Base-by-base conservation (phyloP, 2,888 invertebrate genomes). In the Caradrina kadenii region DNA sequence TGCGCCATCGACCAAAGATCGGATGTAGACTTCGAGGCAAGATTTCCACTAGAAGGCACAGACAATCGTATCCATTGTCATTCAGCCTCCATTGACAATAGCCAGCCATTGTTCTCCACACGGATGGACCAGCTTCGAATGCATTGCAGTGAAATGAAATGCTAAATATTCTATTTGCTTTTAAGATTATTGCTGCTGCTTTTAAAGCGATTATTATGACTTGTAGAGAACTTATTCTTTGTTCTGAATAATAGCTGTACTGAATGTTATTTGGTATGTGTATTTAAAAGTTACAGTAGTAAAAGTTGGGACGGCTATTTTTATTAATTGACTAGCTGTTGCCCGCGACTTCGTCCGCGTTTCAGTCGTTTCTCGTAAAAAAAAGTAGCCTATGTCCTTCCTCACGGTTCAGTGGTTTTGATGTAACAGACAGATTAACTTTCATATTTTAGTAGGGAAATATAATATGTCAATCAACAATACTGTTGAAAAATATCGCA, bases 21-120 rank as follows among this genome's bases (percentile, higher is more conserved):
- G 15, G 76, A 69, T 59, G 55, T 5, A 76, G 64, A 48, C 48
- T 63, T 74, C 69, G 53, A 71, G 58, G 75, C 71, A 69, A 79
- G 79, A 75, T 79, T 79, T 79, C 68, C 63, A 61, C 35, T 22
- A 75, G 71, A 58, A 66, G 62, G 26, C 10, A 15, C 48, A 42
- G 54, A 79, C 79, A 79, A 75, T 79, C 65, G 63, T 17, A 55
- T 55, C 71, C 48, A 69, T 79, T 79, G 79, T 79, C 56, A 61
- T 52, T 56, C 70, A 53, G 19, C 53, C 15, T 63, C 79, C 68
- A 79, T 79, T 68, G 71, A 79, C 55, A 79, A 74, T 55, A 53
- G 63, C 45, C 15, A 15, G 50, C 61, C 19, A 54, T 78, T 78
- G 77, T 78, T 76, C 63, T 53, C 13, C 21, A 22, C 71, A 15